Conservation (phyloP, 2,888 invertebrate species). For the Tachina lurida region DNA sequence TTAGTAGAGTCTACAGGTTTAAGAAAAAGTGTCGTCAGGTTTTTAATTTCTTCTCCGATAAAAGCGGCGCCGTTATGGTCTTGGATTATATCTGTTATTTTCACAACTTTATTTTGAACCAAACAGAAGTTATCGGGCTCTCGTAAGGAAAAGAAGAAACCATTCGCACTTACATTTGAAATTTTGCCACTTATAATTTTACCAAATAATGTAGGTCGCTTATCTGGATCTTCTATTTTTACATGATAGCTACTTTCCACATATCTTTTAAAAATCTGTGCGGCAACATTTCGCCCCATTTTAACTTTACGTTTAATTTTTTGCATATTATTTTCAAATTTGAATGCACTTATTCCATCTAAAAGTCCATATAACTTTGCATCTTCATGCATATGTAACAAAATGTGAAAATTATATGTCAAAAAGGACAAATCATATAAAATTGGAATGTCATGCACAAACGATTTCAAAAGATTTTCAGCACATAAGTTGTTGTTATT, state of each 20-base stretch:
- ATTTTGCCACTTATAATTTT: background rate
- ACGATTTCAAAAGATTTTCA: conserved; percentile 19
- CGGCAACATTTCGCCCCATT: background rate
- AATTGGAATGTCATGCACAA: background rate
- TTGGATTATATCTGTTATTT: background rate
- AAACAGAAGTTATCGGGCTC: background rate
- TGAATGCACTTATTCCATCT: conserved; percentile 7
- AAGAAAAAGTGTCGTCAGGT: background rate
- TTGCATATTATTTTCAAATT: conserved; percentile 8
- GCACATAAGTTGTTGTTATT: background rate
- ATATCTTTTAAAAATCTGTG: background rate
- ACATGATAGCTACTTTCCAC: background rate
- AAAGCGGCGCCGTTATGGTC: background rate
- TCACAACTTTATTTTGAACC: background rate
- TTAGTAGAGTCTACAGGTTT: background rate
- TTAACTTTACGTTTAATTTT: background rate
- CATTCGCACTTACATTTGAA: no score
- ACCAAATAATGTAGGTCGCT: background rate
- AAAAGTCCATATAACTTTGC: background rate
- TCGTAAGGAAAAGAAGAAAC: conserved; percentile 4
- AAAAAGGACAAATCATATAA: conserved; percentile 4
- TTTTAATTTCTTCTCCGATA: background rate
- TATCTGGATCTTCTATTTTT: background rate
- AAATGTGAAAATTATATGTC: conserved; percentile 4
- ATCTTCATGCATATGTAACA: conserved; percentile 4